phyloP scores from a whole-genome alignment of 2,888 invertebrate species.

The Axea sp. region DNA sequence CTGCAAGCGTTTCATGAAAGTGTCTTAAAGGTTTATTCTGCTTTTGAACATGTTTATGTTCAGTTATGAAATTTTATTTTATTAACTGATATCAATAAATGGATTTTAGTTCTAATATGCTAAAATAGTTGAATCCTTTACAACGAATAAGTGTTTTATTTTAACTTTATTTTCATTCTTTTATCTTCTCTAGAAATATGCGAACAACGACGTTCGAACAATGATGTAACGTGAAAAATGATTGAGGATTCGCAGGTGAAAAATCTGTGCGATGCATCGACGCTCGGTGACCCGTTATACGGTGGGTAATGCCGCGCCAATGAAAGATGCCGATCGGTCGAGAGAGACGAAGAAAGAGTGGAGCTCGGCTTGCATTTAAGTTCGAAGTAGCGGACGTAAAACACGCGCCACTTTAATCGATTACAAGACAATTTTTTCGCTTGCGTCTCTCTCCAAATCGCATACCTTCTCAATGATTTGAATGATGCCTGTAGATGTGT shows the following conservation, averaged over 20 bases:
- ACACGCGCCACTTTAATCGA: constrained; percentile 53
- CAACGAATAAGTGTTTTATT: too few relatives aligned
- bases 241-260: constrained; percentile 18
- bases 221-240: constrained; percentile 36
- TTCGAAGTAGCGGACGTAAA: constrained; percentile 46
- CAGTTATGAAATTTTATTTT: too few relatives aligned
- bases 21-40: too few relatives aligned
- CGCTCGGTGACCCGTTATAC: constrained; percentile 52
- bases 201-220: too few relatives aligned
- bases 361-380: constrained; percentile 6
- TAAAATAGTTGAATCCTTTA: too few relatives aligned
- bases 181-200: too few relatives aligned
- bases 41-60: too few relatives aligned
- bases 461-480: constrained; percentile 39
- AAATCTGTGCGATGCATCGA: constrained; percentile 33
- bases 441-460: constrained; percentile 13
- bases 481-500: constrained; percentile 4
- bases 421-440: constrained; percentile 32
- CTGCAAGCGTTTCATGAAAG: too few relatives aligned
- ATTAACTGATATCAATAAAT: too few relatives aligned
- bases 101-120: too few relatives aligned
- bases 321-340: constrained; percentile 10
- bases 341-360: constrained; percentile 2
- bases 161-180: too few relatives aligned
- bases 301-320: constrained; percentile 26